Conservation (phyloP, 1,140 invertebrate genomes). For the Teleogryllus occipitalis region DNA sequence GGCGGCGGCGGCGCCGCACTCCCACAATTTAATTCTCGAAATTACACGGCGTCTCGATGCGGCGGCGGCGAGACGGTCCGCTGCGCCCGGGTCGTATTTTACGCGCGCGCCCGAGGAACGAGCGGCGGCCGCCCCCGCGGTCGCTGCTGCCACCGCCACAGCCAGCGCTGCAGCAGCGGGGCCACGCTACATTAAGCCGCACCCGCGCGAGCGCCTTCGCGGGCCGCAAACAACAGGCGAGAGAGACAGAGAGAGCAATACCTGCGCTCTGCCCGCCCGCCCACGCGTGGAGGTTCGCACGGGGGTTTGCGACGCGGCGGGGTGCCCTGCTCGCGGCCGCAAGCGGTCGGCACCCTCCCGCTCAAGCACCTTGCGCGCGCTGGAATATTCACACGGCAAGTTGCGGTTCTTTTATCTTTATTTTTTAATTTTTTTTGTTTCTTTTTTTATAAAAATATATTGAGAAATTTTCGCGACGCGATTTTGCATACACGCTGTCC, state of each 20-base stretch:
- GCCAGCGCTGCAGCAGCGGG: background rate
- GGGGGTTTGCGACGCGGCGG: no score
- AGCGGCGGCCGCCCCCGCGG: no score
- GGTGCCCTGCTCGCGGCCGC: no score
- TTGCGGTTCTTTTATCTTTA: no score
- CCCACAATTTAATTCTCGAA: background rate
- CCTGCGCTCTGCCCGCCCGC: background rate
- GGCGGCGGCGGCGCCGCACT: background rate
- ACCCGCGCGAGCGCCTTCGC: background rate
- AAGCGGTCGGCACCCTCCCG: no score
- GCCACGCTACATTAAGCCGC: background rate
- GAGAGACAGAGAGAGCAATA: background rate
- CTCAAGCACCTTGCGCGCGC: no score
- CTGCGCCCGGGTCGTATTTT: background rate
- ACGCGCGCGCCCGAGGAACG: background rate
- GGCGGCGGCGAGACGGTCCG: background rate
- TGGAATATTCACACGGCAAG: no score
- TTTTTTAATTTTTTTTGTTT: no score
- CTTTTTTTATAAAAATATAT: no score
- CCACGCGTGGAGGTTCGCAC: no score
- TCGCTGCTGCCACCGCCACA: background rate
- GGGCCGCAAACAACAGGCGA: background rate
- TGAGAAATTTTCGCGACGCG: no score
- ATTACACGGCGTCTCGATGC: background rate
- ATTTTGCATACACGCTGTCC: no score